Evolutionary conservation across 2,888 invertebrate genomes (phyloP).

Genomic region (Agrotis exclamationis): DNA sequence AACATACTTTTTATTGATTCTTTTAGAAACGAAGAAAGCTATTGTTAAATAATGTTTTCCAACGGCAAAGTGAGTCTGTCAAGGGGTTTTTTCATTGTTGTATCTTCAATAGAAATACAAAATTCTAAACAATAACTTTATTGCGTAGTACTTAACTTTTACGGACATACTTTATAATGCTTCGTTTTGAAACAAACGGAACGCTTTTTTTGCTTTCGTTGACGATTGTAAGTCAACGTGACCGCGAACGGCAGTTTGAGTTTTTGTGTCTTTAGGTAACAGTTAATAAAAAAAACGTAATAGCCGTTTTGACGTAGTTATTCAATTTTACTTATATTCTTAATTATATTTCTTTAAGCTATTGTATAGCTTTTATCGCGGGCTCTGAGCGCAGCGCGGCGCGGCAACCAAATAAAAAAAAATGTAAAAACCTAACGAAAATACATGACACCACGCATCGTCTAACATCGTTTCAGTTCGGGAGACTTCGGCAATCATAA

Average conservation of each 20-base stretch:
- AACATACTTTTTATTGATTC: constrained; percentile 24
- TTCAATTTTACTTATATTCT: background rate
- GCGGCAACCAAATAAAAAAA: too few species aligned
- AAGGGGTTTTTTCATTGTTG: background rate
- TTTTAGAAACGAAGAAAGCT: background rate
- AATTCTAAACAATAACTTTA: background rate
- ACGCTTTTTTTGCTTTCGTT: background rate
- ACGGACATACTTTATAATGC: constrained; percentile 9
- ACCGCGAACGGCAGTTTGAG: background rate
- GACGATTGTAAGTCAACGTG: background rate
- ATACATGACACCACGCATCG: too few species aligned
- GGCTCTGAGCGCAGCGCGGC: too few species aligned
- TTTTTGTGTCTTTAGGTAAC: background rate
- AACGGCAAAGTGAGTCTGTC: constrained; percentile 16
- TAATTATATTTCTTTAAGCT: constrained; percentile 1
- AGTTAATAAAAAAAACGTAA: background rate
- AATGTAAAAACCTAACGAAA: too few species aligned
- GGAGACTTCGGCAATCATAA: too few species aligned
- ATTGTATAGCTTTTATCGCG: too few species aligned
- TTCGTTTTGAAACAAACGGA: constrained; percentile 3
- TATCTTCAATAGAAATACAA: background rate
- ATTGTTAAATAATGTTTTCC: background rate
- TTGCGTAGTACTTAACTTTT: constrained; percentile 1
- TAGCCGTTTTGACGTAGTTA: background rate
- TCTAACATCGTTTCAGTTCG: too few species aligned